These are phyloP conservation scores for Pempheris klunzingeri DNA, from an alignment of 2,797 vertebrate species.

Conservation along the genomic window DNA sequence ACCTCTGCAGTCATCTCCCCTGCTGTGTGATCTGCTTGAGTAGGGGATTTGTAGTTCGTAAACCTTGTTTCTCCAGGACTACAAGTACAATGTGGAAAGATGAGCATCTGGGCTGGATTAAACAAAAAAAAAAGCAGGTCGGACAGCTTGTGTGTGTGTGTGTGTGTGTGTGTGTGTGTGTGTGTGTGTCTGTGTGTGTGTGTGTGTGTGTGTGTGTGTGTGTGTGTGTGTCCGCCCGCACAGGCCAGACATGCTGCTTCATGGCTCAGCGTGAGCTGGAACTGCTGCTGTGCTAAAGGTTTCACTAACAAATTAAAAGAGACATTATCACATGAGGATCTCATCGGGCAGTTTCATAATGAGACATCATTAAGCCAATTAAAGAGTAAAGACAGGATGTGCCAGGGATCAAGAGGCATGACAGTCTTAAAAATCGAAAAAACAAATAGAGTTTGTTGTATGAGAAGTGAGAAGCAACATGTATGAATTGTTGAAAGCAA, in stretches of 20 bases:
- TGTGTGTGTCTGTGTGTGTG: slow-evolving; percentile 19
- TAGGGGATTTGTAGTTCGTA: slow-evolving; percentile 53
- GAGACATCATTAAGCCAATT: slow-evolving; percentile 71
- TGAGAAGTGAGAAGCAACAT: neutral
- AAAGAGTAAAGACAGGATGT: slow-evolving; percentile 44
- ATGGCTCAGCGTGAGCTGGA: slow-evolving; percentile 54
- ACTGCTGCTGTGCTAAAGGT: slow-evolving; percentile 57
- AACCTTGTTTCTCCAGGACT: slow-evolving; percentile 51
- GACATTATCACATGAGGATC: slow-evolving; percentile 69
- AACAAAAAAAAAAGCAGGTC: slow-evolving; percentile 43
- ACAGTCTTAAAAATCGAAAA: neutral
- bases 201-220: slow-evolving; percentile 40
- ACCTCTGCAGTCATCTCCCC: neutral
- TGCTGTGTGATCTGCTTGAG: slow-evolving; percentile 45
- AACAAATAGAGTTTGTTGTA: neutral
- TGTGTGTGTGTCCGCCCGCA: slow-evolving; percentile 13
- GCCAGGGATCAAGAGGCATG: slow-evolving; percentile 27
- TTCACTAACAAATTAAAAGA: slow-evolving; percentile 62
- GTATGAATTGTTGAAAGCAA: neutral
- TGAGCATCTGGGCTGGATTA: slow-evolving; percentile 72
- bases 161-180: slow-evolving; percentile 5
- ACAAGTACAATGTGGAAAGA: slow-evolving; percentile 54
- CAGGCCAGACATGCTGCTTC: slow-evolving; percentile 56
- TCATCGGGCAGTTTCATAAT: slow-evolving; percentile 61
- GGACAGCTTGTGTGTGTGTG: neutral